Conservation (phyloP, 2,888 invertebrate species). For the Pachycephus smyrnensis region DNA sequence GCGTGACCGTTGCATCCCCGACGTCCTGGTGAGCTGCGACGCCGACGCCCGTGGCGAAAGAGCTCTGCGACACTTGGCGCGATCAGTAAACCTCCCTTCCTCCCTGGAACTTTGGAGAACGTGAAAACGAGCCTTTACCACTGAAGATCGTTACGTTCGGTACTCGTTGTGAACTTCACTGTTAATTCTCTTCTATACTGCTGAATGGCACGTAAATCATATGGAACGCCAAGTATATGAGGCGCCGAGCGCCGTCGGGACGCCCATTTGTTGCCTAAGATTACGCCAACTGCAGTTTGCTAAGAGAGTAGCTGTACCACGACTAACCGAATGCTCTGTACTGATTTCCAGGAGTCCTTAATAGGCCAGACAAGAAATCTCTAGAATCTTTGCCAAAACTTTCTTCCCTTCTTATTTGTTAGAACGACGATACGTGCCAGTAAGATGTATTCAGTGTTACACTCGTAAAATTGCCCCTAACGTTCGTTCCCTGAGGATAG, state of each 20-base stretch:
- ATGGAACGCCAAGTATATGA: not conserved
- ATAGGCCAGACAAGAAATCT: not conserved
- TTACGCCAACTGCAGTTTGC: not conserved
- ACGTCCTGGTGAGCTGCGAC: constrained; percentile 3
- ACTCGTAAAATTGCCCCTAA: too few species aligned
- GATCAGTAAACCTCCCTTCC: constrained; percentile 21
- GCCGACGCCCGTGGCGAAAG: constrained; percentile 14
- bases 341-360: not conserved
- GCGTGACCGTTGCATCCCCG: constrained; percentile 29
- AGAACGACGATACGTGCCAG: too few species aligned
- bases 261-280: not conserved
- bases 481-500: too few species aligned
- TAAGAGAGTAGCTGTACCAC: not conserved
- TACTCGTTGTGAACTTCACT: not conserved
- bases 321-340: too few species aligned
- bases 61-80: constrained; percentile 26
- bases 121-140: not conserved
- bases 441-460: too few species aligned
- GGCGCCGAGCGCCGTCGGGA: too few species aligned
- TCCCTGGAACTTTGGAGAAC: constrained; percentile 1
- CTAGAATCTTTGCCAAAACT: not conserved
- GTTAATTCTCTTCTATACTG: not conserved
- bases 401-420: not conserved
- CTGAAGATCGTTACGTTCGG: not conserved
- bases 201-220: not conserved